phyloP scores from a whole-genome alignment of 2,797 vertebrate genomes.

The Crypturellus tataupa region DNA sequence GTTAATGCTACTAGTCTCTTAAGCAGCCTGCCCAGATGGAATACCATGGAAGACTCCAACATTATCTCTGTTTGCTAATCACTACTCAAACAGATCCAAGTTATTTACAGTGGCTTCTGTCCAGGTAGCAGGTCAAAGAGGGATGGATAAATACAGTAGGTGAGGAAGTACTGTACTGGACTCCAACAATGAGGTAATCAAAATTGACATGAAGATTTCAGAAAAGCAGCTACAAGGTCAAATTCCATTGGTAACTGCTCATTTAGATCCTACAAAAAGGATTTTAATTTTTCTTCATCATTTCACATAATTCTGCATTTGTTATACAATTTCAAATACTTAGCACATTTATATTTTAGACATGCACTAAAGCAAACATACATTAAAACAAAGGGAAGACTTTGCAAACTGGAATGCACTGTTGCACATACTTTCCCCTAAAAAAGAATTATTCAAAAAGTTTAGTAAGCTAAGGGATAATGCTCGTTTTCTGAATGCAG shows the following conservation, averaged over 20 bases:
- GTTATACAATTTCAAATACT: not conserved
- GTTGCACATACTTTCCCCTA: not conserved
- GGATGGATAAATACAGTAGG: not conserved
- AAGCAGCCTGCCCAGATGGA: not conserved
- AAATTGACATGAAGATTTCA: not conserved
- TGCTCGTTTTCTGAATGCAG: not conserved
- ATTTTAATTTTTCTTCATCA: not conserved
- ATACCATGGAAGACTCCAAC: not conserved
- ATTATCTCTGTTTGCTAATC: not conserved
- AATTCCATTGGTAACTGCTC: not conserved
- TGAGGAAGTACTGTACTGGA: not conserved
- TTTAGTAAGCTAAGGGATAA: not conserved
- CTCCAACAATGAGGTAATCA: not conserved
- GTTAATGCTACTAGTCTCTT: not conserved
- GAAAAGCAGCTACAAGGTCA: not conserved
- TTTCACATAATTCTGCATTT: not conserved
- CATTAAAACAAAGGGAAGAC: not conserved
- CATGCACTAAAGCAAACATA: not conserved
- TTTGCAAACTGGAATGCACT: not conserved
- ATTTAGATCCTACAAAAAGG: not conserved
- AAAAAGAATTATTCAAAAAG: not conserved
- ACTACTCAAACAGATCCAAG: not conserved
- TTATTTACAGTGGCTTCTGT: not conserved
- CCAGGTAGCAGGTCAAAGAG: not conserved
- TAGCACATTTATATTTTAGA: not conserved